These are phyloP conservation scores for Erebia palarica DNA, from an alignment of 2,888 invertebrate genomes.

Conservation along the genomic window DNA sequence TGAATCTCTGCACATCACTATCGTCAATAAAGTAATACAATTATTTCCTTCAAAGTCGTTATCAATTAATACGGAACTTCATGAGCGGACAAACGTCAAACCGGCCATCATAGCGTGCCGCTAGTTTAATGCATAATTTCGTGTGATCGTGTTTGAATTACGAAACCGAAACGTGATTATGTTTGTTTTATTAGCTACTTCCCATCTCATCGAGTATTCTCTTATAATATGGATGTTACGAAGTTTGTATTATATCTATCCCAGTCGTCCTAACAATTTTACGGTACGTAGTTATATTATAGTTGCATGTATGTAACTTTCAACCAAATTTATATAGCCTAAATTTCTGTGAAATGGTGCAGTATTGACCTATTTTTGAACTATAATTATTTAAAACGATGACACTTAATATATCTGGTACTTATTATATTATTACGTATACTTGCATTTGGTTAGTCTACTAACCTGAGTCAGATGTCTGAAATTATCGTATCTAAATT, in stretches of 20 bases:
- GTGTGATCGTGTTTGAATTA: neutral
- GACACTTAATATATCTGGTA: slow-evolving; percentile 20
- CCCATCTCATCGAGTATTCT: no score
- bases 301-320: neutral
- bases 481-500: slow-evolving; percentile 66
- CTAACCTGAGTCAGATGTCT: slow-evolving; percentile 64
- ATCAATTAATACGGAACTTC: no score
- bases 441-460: slow-evolving; percentile 33
- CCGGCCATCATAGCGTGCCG: no score
- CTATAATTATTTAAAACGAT: slow-evolving; percentile 16
- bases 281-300: neutral
- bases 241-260: neutral
- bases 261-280: neutral
- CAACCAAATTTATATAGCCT: neutral
- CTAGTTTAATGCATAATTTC: slow-evolving; percentile 4
- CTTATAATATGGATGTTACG: no score
- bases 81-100: no score
- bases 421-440: slow-evolving; percentile 31
- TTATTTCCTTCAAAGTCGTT: no score
- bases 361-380: slow-evolving; percentile 22
- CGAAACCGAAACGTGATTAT: no score
- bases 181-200: no score
- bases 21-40: no score
- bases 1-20: no score
- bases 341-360: slow-evolving; percentile 1